Evolutionary conservation across 2,797 vertebrate species (phyloP), one percentile per base, ranked within the genome.

Genomic region (Parambassis ranga): DNA sequence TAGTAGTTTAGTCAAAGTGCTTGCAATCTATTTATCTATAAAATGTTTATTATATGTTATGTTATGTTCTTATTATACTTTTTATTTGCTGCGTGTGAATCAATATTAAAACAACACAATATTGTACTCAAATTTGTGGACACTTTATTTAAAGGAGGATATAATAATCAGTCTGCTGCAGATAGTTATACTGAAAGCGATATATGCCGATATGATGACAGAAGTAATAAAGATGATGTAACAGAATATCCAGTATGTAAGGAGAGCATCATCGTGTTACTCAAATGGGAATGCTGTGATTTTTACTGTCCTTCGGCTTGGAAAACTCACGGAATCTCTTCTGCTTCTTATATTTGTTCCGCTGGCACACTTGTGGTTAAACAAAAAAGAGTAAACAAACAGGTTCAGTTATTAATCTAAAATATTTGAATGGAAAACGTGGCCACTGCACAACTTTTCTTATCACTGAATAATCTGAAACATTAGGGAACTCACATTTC

Each of bases 201-300:
- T 24, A 3, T 15, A 18, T 43, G 36, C 42, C 0, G 32, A n/a
- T 6, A 58, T 52, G 3, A 47, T 13, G 48, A 10, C 3, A 44
- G 39, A 33, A 50, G 19, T 24, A n/a, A 6, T 51, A 8, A 23
- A 7, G 7, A 14, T 3, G 11, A n/a, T n/a, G n/a, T n/a, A n/a
- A n/a, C n/a, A n/a, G n/a, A n/a, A 28, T 15, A 28, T 6, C 6
- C 15, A 15, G 6, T 9, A 36, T 5, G 35, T 10, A 20, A 15
- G 11, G 9, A 46, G 13, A 26, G 3, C 10, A 22, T 62, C 37
- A 7, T 20, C 1, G 7, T 30, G 35, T 44, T 50, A 16, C 39
- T 88, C 46, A 87, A 9, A 89, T 56, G 6, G 83, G 84, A 16
- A 50, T n/a, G 2, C 71, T 67, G 19, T 47, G 55, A 6, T 16